Evolutionary conservation across 2,113 vertebrate species (phyloP).

Genomic region (Rynchops niger): DNA sequence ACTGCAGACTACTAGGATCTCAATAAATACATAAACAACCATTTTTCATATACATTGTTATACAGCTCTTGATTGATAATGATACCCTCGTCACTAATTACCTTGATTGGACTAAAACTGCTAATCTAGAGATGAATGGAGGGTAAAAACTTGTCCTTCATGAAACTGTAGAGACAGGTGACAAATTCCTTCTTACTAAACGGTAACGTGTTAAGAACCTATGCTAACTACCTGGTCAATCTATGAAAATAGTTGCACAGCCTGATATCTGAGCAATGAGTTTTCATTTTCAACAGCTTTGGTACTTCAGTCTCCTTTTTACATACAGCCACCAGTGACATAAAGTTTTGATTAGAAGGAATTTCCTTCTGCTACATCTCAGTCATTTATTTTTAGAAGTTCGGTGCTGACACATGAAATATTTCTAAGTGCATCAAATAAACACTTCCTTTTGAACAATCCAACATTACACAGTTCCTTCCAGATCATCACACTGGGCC

Average conservation of each 20-base stretch:
- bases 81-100: neutral
- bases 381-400: neutral
- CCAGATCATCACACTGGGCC: neutral
- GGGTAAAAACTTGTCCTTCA: neutral
- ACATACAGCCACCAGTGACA: neutral
- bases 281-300: neutral
- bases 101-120: neutral
- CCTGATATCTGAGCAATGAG: neutral
- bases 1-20: neutral
- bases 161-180: neutral
- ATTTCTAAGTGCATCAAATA: neutral
- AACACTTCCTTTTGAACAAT: neutral
- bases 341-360: neutral
- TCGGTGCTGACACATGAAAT: neutral
- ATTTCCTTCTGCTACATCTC: neutral
- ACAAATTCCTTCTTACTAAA: neutral
- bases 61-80: neutral
- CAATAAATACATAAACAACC: neutral
- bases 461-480: neutral
- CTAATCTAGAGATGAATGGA: neutral
- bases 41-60: neutral
- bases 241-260: neutral
- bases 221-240: neutral
- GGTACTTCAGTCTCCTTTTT: neutral
- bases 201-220: neutral